Conservation (phyloP, 2,888 invertebrate species). For the Priocnemis perturbator region DNA sequence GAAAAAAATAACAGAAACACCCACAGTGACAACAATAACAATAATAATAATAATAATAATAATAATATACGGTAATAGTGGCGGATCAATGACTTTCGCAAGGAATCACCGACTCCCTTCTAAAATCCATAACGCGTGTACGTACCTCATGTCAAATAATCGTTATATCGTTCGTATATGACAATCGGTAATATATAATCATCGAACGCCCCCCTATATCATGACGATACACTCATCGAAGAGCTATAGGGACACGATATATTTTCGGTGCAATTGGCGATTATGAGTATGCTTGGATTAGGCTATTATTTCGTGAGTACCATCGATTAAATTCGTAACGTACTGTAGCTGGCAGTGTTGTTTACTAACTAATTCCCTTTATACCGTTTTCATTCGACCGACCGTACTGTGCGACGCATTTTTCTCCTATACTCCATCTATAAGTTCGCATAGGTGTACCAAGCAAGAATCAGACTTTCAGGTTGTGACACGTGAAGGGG, state of each 20-base stretch:
- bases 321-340: conserved; percentile 69
- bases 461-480: too few relatives aligned
- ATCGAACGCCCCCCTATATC: conserved; percentile 16
- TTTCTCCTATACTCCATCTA: too few relatives aligned
- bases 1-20: background rate
- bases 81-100: conserved; percentile 18
- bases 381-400: conserved; percentile 8
- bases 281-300: conserved; percentile 46
- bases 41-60: conserved; percentile 20
- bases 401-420: conserved; percentile 15
- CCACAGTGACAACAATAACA: conserved; percentile 30
- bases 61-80: conserved; percentile 4
- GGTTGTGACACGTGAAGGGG: too few relatives aligned
- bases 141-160: conserved; percentile 20
- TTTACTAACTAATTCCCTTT: conserved; percentile 58
- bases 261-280: conserved; percentile 29
- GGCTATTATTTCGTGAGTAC: conserved; percentile 54
- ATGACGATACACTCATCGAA: conserved; percentile 1
- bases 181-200: conserved; percentile 29
- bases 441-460: too few relatives aligned
- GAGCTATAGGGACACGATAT: too few relatives aligned
- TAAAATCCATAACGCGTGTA: conserved; percentile 7
- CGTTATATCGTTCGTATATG: conserved; percentile 22
- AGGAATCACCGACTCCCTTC: background rate
- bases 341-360: conserved; percentile 70